Conservation (phyloP, 23 tunicate genomes). For the Ascidia mentula region DNA sequence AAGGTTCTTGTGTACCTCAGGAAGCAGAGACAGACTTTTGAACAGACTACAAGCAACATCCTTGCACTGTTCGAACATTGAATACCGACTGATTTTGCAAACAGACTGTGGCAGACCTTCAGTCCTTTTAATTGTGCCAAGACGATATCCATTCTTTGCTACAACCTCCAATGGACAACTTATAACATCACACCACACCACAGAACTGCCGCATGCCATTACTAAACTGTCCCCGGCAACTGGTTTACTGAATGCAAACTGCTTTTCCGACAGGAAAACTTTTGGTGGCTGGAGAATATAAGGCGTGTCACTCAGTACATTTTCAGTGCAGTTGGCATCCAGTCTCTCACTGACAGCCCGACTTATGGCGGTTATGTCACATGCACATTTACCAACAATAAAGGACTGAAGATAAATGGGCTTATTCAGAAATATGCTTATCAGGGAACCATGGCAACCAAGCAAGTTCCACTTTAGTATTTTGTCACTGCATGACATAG, state of each 20-base stretch:
- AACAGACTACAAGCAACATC: not conserved
- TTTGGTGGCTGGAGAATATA: constrained; percentile 15
- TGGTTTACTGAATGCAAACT: constrained; percentile 24
- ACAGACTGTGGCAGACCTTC: constrained; percentile 27
- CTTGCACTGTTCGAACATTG: constrained; percentile 31
- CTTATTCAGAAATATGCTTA: constrained; percentile 24
- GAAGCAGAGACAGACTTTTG: not conserved
- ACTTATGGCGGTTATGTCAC: constrained; percentile 10
- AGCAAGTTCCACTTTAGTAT: constrained; percentile 75
- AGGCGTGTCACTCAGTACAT: not conserved
- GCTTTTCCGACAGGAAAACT: not conserved
- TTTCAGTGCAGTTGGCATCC: not conserved
- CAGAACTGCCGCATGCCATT: constrained; percentile 68
- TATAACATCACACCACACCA: constrained; percentile 55
- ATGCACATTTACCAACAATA: constrained; percentile 13
- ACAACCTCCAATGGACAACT: constrained; percentile 29
- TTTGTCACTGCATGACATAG: constrained; percentile 95
- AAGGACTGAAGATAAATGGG: constrained; percentile 58
- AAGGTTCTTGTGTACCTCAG: not conserved
- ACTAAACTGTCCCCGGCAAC: not conserved
- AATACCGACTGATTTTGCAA: constrained; percentile 16
- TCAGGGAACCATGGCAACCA: constrained; percentile 75
- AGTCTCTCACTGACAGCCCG: constrained; percentile 53
- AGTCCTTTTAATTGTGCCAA: constrained; percentile 51
- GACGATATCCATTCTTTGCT: constrained; percentile 69